Evolutionary conservation across 2,888 invertebrate species (phyloP).

Genomic region (Lasiommata megera): DNA sequence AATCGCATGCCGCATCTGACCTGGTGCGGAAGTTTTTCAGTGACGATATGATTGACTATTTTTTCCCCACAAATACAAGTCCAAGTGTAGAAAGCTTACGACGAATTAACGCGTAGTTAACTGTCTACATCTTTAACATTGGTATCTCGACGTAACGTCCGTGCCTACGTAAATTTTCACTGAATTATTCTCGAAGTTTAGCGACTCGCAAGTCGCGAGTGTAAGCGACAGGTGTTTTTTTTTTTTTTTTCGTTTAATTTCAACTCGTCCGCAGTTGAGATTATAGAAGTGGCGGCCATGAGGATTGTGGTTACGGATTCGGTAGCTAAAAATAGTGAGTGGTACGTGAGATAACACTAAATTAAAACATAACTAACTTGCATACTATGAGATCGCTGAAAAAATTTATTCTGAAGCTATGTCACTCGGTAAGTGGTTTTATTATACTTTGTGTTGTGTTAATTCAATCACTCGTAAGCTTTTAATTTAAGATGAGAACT

Average conservation of each 20-base stretch:
- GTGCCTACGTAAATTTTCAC: not conserved
- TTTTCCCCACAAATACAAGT: too few relatives aligned
- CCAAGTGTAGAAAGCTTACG: not conserved
- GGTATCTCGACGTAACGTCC: not conserved
- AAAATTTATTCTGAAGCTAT: constrained; percentile 50
- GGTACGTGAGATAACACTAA: constrained; percentile 33
- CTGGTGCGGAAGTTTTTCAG: not conserved
- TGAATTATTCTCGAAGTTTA: constrained; percentile 14
- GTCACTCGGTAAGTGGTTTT: constrained; percentile 45
- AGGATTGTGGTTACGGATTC: constrained; percentile 28
- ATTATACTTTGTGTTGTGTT: not conserved
- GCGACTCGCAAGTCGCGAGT: constrained; percentile 44
- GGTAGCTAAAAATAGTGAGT: constrained; percentile 34
- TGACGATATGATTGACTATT: too few relatives aligned
- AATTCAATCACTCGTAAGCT: too few relatives aligned
- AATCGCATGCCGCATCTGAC: not conserved
- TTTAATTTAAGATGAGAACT: too few relatives aligned
- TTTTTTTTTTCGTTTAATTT: not conserved
- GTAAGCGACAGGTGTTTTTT: constrained; percentile 39
- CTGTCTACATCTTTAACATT: constrained; percentile 1
- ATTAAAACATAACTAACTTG: constrained; percentile 18
- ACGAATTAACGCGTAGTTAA: not conserved
- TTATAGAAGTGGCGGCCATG: constrained; percentile 53
- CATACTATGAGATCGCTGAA: constrained; percentile 49
- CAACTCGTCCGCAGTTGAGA: constrained; percentile 37